Percentiles rank a stretch among this genome's conserved stretches.
phyloP scores from a whole-genome alignment of 2,113 vertebrate species.

The Platysternon megacephalum region DNA sequence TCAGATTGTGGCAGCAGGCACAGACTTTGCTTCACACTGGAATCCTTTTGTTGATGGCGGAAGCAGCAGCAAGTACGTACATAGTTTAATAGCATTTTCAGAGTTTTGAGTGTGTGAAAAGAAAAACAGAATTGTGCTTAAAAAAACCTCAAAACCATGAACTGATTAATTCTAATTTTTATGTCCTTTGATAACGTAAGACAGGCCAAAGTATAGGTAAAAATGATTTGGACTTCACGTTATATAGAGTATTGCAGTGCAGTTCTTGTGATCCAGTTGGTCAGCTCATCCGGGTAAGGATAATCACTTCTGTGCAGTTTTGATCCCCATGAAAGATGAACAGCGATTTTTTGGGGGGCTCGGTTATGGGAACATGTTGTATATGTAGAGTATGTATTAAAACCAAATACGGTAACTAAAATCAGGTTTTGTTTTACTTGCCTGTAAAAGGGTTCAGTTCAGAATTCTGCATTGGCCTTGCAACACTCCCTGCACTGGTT shows the following conservation, averaged over 20 bases:
- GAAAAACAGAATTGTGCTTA: neutral
- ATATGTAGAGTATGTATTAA: accelerated
- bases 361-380: neutral
- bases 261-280: neutral
- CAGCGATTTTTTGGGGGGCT: neutral
- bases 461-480: neutral
- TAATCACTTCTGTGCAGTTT: neutral
- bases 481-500: neutral
- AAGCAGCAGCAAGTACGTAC: slow-evolving; percentile 85
- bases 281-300: neutral
- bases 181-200: neutral
- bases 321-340: accelerated
- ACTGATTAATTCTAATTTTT: neutral
- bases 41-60: slow-evolving; percentile 90
- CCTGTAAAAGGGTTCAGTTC: neutral
- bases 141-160: neutral
- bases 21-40: slow-evolving; percentile 91
- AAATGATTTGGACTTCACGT: neutral
- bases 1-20: slow-evolving; percentile 89
- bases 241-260: neutral
- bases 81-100: neutral
- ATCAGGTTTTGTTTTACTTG: neutral
- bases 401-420: neutral
- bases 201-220: neutral
- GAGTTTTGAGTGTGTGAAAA: neutral